Conservation (phyloP, 2,113 vertebrate species). For the Indri indri region DNA sequence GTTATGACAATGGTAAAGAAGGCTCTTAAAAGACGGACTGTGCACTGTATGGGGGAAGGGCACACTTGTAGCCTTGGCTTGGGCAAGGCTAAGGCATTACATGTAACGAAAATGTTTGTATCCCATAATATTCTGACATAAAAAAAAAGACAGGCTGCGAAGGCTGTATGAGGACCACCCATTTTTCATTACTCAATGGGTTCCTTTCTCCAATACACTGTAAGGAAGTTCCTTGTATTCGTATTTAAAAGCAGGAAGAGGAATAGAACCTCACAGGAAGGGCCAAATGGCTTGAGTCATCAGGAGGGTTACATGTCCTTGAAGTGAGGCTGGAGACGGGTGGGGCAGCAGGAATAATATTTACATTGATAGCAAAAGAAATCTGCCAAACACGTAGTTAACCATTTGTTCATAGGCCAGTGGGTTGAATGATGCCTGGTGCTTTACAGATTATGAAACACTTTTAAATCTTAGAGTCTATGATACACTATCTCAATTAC, state of each 20-base stretch:
- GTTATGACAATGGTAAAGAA: background rate
- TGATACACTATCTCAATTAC: background rate
- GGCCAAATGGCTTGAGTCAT: background rate
- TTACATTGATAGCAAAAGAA: background rate
- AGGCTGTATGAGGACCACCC: background rate
- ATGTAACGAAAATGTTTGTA: too few relatives aligned
- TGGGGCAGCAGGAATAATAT: background rate
- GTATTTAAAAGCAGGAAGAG: background rate
- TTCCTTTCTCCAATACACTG: background rate
- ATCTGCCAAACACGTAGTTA: background rate
- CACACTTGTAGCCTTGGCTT: too few relatives aligned
- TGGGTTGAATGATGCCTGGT: background rate
- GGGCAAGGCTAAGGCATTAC: too few relatives aligned
- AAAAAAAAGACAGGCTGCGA: background rate
- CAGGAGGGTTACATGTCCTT: background rate
- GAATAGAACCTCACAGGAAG: background rate
- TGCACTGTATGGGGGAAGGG: too few relatives aligned
- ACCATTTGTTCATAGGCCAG: background rate
- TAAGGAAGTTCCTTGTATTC: background rate
- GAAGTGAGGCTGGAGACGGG: background rate
- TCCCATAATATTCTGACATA: too few relatives aligned
- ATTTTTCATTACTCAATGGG: conserved; percentile 8
- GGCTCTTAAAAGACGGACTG: background rate
- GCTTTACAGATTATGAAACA: conserved; percentile 12
- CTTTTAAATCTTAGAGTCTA: background rate